Evolutionary conservation across 2,797 vertebrate genomes (phyloP).

Genomic region (Moxostoma hubbsi): DNA sequence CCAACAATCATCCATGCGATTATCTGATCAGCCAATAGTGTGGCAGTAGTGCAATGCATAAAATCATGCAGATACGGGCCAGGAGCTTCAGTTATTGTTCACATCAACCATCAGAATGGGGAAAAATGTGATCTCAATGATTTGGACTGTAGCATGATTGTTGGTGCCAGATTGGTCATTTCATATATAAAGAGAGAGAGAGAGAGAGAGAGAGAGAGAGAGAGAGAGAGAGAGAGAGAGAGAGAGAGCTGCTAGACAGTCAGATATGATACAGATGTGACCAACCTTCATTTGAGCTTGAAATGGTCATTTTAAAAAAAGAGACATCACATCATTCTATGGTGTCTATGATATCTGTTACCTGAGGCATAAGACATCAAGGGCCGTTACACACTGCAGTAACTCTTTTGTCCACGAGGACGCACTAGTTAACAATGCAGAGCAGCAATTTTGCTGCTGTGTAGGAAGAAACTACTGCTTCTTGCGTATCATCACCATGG

Average conservation of each 20-base stretch:
- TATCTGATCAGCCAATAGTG: no score
- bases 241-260: not conserved
- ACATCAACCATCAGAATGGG: no score
- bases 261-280: not conserved
- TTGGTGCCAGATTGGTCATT: no score
- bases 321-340: not conserved
- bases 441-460: slow-evolving; percentile 22
- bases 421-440: slow-evolving; percentile 24
- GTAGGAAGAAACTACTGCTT: not conserved
- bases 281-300: not conserved
- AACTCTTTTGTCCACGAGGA: slow-evolving; percentile 24
- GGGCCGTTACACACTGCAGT: not conserved
- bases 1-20: no score
- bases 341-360: not conserved
- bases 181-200: no score
- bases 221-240: no score
- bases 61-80: no score
- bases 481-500: slow-evolving; percentile 2
- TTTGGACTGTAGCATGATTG: no score
- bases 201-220: no score
- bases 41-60: no score
- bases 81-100: no score
- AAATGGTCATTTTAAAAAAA: not conserved
- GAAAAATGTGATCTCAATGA: no score
- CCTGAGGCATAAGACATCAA: not conserved